Conservation (phyloP, 2,113 vertebrate genomes). For the Percopsis transmontana region DNA sequence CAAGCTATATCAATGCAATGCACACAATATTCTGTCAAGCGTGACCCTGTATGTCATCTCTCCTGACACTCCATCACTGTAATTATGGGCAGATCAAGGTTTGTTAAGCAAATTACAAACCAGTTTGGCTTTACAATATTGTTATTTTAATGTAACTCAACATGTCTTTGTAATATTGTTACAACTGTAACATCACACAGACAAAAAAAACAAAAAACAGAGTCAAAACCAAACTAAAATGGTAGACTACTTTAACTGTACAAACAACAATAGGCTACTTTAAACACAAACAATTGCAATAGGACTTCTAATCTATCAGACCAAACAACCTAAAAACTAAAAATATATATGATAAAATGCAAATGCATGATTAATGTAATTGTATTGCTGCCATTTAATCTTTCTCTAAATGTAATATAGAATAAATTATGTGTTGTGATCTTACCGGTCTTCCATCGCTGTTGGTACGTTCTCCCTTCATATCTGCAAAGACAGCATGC, state of each 20-base stretch:
- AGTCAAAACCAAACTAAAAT: slow-evolving; percentile 1
- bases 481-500: slow-evolving; percentile 49
- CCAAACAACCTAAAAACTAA: neutral
- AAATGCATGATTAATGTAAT: too few relatives aligned
- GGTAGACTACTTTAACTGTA: neutral
- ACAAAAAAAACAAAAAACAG: neutral
- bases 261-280: neutral
- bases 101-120: too few relatives aligned
- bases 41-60: too few relatives aligned
- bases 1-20: too few relatives aligned
- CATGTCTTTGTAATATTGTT: too few relatives aligned
- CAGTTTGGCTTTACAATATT: too few relatives aligned
- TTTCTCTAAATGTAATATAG: neutral
- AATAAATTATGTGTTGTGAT: neutral
- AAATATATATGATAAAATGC: rapidly evolving
- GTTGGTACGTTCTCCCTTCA: neutral
- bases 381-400: neutral
- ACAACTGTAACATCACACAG: too few relatives aligned
- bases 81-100: too few relatives aligned
- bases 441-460: slow-evolving; percentile 54
- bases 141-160: too few relatives aligned
- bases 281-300: neutral
- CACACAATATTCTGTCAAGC: too few relatives aligned
- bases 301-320: neutral
- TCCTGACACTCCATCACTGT: too few relatives aligned